These are phyloP conservation scores for Cenopis cana DNA, from an alignment of 2,888 invertebrate species.

Conservation along the genomic window DNA sequence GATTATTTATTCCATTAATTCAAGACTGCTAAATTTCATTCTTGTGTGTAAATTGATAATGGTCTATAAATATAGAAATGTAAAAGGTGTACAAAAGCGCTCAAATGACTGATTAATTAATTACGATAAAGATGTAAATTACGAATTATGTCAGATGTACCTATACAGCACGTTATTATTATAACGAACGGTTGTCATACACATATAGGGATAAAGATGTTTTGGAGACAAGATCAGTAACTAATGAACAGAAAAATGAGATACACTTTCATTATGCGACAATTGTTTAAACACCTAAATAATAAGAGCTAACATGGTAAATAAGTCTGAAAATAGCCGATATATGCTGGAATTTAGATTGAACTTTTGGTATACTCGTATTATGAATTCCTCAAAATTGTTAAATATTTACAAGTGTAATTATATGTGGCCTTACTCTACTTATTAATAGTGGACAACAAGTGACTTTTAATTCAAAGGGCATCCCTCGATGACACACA, in stretches of 20 bases:
- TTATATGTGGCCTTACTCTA: constrained; percentile 53
- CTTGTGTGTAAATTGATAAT: neutral
- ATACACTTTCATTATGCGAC: constrained; percentile 44
- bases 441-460: constrained; percentile 71
- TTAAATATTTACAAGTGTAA: constrained; percentile 67
- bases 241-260: constrained; percentile 55
- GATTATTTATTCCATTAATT: too few relatives aligned
- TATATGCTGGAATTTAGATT: constrained; percentile 60
- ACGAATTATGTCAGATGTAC: neutral
- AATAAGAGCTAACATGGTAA: constrained; percentile 57
- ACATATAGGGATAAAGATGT: neutral
- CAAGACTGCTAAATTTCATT: neutral
- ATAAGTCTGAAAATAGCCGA: constrained; percentile 66
- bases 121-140: neutral
- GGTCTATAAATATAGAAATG: neutral
- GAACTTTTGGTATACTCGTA: constrained; percentile 61
- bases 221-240: constrained; percentile 45
- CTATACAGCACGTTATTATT: neutral
- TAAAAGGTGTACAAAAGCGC: neutral
- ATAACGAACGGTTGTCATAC: neutral
- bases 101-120: neutral
- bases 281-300: constrained; percentile 52
- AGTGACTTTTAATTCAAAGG: constrained; percentile 63
- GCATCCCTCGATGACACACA: constrained; percentile 46
- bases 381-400: constrained; percentile 57